Conservation (phyloP, 37 sponge, comb jelly and placozoan genomes). For the Agelas oroides region DNA sequence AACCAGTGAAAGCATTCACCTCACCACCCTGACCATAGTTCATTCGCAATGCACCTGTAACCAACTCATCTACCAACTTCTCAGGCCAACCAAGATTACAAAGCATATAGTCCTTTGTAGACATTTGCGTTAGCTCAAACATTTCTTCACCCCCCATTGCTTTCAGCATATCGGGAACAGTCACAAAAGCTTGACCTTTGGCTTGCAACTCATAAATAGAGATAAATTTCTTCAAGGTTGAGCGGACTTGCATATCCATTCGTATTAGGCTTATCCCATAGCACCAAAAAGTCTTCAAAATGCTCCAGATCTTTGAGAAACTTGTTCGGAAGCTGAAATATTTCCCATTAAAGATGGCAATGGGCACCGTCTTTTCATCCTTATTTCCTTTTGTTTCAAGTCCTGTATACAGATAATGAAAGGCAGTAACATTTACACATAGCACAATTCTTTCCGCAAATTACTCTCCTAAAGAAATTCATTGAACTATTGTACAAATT, state of each 20-base stretch:
- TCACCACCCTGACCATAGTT: slow-evolving; percentile 82
- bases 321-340: slow-evolving; percentile 63
- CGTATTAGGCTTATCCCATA: slow-evolving; percentile 70
- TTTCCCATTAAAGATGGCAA: slow-evolving; percentile 78
- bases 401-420: not conserved
- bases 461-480: too few relatives aligned
- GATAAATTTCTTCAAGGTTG: slow-evolving; percentile 61
- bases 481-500: too few relatives aligned
- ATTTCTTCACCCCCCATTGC: slow-evolving; percentile 71
- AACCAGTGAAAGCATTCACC: slow-evolving; percentile 66
- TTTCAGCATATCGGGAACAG: slow-evolving; percentile 79
- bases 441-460: too few relatives aligned
- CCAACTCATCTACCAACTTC: slow-evolving; percentile 67
- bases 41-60: slow-evolving; percentile 60
- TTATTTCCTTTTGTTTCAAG: slow-evolving; percentile 7
- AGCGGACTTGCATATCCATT: slow-evolving; percentile 42
- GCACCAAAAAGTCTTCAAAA: slow-evolving; percentile 53
- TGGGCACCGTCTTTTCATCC: slow-evolving; percentile 20
- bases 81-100: slow-evolving; percentile 26
- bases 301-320: slow-evolving; percentile 32
- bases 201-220: slow-evolving; percentile 78
- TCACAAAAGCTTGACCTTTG: slow-evolving; percentile 61
- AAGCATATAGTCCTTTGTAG: slow-evolving; percentile 57
- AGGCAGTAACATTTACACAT: too few relatives aligned
- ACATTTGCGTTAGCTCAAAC: slow-evolving; percentile 50